These are phyloP conservation scores for Acromyrmex heyeri DNA, from an alignment of 1,140 invertebrate species.

Conservation along the genomic window DNA sequence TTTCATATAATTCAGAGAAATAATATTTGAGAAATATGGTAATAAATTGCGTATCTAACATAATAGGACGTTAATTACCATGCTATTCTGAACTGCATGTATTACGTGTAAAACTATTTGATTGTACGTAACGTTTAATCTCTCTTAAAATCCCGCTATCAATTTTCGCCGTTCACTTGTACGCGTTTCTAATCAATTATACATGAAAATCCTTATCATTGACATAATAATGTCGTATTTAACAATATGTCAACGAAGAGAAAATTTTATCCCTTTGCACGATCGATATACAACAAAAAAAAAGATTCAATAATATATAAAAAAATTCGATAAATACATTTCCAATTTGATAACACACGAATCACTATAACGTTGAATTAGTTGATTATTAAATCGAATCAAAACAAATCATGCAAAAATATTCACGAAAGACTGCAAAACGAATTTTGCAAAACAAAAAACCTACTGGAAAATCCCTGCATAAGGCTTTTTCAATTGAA, in stretches of 20 bases:
- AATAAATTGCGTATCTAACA: neutral
- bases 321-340: neutral
- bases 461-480: neutral
- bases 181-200: conserved; percentile 13
- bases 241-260: neutral
- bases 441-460: neutral
- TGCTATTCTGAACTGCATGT: neutral
- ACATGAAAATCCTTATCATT: neutral
- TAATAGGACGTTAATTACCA: neutral
- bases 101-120: conserved; percentile 16
- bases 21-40: neutral
- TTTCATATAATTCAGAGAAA: neutral
- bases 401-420: conserved; percentile 8
- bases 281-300: neutral
- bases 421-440: neutral
- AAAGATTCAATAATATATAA: neutral
- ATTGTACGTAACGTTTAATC: conserved; percentile 44
- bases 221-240: too few relatives aligned
- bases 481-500: neutral
- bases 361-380: neutral
- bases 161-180: neutral
- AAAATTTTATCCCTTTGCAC: neutral
- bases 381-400: conserved; percentile 23
- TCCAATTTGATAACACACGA: conserved; percentile 13
- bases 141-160: neutral